Evolutionary conservation across 53 echinoderm and acorn worm genomes (phyloP).

Genomic region (Arbacia lixula): DNA sequence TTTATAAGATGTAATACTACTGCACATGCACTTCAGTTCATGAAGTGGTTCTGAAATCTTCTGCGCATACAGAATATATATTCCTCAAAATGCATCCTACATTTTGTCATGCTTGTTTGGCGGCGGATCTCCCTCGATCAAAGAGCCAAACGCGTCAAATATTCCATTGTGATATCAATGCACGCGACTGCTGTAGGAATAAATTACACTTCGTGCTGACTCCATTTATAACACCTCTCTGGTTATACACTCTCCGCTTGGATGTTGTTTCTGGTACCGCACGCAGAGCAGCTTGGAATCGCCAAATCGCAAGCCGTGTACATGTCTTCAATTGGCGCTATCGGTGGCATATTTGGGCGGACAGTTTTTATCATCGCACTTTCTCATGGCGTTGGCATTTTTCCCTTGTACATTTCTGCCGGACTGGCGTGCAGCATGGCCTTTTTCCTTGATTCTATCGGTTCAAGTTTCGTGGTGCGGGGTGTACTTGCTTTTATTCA

Average conservation of each 20-base stretch:
- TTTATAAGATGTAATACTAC: too few relatives aligned
- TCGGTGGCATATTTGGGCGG: not conserved
- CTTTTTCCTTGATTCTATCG: conserved; percentile 12
- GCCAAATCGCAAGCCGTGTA: not conserved
- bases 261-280: conserved; percentile 10
- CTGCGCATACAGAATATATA: too few relatives aligned
- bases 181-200: too few relatives aligned
- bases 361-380: not conserved
- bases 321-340: not conserved
- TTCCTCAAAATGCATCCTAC: too few relatives aligned
- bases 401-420: not conserved
- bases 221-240: too few relatives aligned
- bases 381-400: not conserved
- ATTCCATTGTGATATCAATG: too few relatives aligned
- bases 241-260: not conserved
- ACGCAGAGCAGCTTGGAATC: conserved; percentile 14
- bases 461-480: not conserved
- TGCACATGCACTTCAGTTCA: too few relatives aligned
- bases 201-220: too few relatives aligned
- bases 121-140: too few relatives aligned
- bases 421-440: not conserved
- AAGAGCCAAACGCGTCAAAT: too few relatives aligned
- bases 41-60: too few relatives aligned
- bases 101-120: too few relatives aligned
- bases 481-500: not conserved